Conservation (phyloP, 2,113 vertebrate genomes). For the Tetraodon nigroviridis region DNA sequence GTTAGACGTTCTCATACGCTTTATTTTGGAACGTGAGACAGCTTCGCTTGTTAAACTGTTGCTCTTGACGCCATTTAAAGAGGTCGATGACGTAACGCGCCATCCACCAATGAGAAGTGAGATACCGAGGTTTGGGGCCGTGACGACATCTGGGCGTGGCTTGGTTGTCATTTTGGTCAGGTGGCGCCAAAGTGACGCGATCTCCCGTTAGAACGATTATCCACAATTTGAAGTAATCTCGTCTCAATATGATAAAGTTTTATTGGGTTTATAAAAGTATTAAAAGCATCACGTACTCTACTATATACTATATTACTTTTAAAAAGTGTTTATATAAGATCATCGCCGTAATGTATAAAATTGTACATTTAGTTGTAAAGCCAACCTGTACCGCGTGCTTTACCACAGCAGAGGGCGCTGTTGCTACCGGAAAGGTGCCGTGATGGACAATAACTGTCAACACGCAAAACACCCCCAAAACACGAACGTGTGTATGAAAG, state of each 20-base stretch:
- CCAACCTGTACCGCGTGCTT: neutral
- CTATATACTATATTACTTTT: too few species aligned
- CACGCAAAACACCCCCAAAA: too few species aligned
- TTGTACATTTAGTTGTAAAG: neutral
- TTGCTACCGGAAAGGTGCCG: constrained; percentile 1
- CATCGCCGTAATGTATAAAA: neutral
- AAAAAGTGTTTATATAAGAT: too few species aligned
- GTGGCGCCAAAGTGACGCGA: constrained; percentile 45
- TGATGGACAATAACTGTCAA: neutral
- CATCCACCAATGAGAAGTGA: constrained; percentile 31
- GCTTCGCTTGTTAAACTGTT: neutral
- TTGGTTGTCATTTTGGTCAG: constrained; percentile 7
- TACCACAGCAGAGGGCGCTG: constrained; percentile 40
- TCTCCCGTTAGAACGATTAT: too few species aligned
- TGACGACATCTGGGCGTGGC: constrained; percentile 9
- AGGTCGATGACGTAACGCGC: constrained; percentile 29
- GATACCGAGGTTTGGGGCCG: neutral
- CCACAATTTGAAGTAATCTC: neutral
- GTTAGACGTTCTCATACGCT: neutral
- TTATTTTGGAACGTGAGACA: constrained; percentile 21
- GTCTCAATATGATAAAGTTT: too few species aligned
- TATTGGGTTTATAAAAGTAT: neutral
- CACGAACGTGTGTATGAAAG: too few species aligned
- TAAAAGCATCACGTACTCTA: neutral
- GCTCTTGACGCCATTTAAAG: neutral